A percentile compares a stretch with the other conserved stretches of the same genome.
Evolutionary conservation across 1,140 invertebrate genomes (phyloP).

Genomic region (Drosophila melanogaster): DNA sequence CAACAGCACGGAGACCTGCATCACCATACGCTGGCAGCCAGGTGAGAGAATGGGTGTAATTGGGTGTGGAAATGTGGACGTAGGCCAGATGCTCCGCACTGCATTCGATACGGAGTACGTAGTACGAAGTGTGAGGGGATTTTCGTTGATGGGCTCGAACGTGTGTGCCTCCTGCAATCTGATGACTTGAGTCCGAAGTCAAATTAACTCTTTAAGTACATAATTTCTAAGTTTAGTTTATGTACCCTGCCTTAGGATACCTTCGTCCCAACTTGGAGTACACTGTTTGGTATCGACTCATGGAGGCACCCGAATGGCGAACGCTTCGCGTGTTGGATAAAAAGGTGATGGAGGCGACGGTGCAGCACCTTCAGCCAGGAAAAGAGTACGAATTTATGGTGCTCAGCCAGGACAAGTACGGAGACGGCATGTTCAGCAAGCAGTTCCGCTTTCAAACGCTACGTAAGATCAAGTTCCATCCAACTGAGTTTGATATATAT

Average conservation of each 20-base stretch:
- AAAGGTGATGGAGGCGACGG: conserved; percentile 90
- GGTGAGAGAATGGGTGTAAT: conserved; percentile 70
- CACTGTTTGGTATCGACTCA: conserved; percentile 92
- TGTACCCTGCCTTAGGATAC: conserved; percentile 86
- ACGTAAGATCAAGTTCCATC: conserved; percentile 78
- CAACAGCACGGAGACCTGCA: conserved; percentile 90
- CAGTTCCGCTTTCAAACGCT: conserved; percentile 91
- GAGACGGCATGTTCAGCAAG: conserved; percentile 96
- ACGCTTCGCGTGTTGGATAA: conserved; percentile 89
- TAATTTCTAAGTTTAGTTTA: too few relatives aligned
- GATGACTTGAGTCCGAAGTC: background rate
- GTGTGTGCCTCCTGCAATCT: background rate
- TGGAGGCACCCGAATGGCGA: conserved; percentile 90
- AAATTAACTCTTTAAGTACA: background rate
- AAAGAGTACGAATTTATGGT: conserved; percentile 96
- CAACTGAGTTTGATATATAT: too few relatives aligned
- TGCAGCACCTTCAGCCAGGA: conserved; percentile 91
- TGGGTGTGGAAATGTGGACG: conserved; percentile 1
- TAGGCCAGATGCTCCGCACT: conserved; percentile 2
- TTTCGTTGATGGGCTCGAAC: background rate
- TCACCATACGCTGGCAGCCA: conserved; percentile 94
- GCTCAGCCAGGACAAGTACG: conserved; percentile 93
- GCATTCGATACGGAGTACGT: conserved; percentile 8
- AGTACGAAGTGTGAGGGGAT: background rate
- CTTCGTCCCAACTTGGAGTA: conserved; percentile 93